Conservation (phyloP, 2,113 vertebrate species). For the Eulacestoma nigropectus region DNA sequence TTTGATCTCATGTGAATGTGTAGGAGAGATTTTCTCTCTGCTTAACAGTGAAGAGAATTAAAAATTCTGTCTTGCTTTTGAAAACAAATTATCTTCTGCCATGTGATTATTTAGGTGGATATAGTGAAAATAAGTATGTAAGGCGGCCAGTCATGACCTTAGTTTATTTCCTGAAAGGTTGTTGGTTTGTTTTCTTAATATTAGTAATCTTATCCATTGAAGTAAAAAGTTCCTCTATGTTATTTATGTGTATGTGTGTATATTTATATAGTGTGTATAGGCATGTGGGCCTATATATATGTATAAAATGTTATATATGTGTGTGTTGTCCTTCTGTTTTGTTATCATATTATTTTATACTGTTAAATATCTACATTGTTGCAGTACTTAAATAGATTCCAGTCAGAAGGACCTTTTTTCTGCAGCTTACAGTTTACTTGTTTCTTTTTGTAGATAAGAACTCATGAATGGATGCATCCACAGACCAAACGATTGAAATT, state of each 20-base stretch:
- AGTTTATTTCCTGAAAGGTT: neutral
- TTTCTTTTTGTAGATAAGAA: slow-evolving; percentile 84
- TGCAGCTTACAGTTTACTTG: neutral
- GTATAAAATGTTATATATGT: neutral
- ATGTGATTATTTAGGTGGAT: neutral
- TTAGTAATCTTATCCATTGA: neutral
- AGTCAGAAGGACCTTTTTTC: neutral
- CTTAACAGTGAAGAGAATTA: neutral
- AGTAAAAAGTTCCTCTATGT: neutral
- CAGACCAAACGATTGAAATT: slow-evolving; percentile 94
- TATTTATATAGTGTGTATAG: neutral
- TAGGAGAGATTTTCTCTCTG: neutral
- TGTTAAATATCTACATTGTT: neutral
- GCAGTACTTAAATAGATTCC: neutral
- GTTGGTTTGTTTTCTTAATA: neutral
- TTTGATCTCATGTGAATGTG: neutral
- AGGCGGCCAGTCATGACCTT: neutral
- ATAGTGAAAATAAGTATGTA: neutral
- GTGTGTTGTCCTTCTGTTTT: neutral
- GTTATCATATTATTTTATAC: neutral
- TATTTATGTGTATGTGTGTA: neutral
- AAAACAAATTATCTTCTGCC: neutral
- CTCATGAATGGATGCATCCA: slow-evolving; percentile 96
- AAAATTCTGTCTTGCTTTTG: neutral
- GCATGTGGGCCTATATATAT: neutral